Base-by-base conservation (phyloP, 2,113 vertebrate genomes). In the Nibea coibor region DNA sequence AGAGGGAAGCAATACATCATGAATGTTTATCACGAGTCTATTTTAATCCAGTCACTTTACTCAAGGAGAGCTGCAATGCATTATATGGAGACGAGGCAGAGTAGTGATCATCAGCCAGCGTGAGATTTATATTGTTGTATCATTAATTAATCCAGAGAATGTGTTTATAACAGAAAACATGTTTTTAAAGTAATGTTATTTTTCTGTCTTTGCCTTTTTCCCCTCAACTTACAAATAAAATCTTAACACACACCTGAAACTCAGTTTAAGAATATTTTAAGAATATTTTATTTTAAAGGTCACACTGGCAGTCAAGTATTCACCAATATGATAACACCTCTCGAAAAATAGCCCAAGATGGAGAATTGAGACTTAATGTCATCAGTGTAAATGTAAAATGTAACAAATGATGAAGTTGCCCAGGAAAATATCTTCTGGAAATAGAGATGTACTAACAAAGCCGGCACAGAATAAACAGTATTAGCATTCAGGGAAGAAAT, bases 1-100 rank as follows among this genome's bases (percentile, higher is more conserved):
- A 94, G 93, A 88, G 86, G 92, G 92, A 69, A 91, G 88, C 87
- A 94, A 16, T 43, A 64, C 11, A 79, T 58, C 70, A 88, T 6
- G 48, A 31, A 67, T 82, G 17, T 42, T 31, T 15, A 22, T 10
- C 5, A 14, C 24, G 20, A 26, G 22, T 3, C 22, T 0, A 1
- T 20, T 45, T 10, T 20, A 42, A 17, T 15, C 14, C 1, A 39
- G 1, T 10, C 22, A 66, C 19, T 20, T 22, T 12, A 39, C 35
- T 39, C 35, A 39, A 7, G 1, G 0, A 39, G 3, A 54, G 7
- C 20, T 69, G 59, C 24, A 57, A 39, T 56, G 73, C 22, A 56
- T 69, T 72, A 31, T 22, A 73, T 56, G 10, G 10, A 61, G n/a
- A 20, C 39, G 15, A 14, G 35, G 28, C 15, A 39, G 43, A 72